phyloP scores from a whole-genome alignment of 2,888 invertebrate genomes.

The Julus scanicus region DNA sequence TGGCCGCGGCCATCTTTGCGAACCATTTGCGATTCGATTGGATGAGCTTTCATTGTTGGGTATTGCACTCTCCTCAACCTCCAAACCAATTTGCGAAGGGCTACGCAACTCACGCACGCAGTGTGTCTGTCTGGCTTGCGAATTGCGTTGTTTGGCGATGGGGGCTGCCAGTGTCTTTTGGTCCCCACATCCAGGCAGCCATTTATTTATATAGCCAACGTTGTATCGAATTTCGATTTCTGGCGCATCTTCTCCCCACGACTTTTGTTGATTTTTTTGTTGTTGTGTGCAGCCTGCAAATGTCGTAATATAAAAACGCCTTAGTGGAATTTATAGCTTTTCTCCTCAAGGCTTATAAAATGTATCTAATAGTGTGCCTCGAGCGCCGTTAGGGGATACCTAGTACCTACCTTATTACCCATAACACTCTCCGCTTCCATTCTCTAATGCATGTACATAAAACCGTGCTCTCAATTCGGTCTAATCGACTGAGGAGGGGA shows the following conservation, averaged over 20 bases:
- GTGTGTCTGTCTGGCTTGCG: no score
- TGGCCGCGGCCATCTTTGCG: no score
- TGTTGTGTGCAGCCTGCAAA: conserved; percentile 9
- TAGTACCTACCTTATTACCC: conserved; percentile 39
- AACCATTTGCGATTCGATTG: no score
- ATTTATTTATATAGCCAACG: not conserved
- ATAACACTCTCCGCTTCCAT: conserved; percentile 14
- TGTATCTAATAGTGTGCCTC: conserved; percentile 10
- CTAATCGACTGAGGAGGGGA: not conserved
- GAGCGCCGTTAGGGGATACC: conserved; percentile 37
- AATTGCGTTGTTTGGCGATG: not conserved
- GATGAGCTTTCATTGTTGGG: no score
- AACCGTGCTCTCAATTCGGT: not conserved
- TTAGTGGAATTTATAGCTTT: conserved; percentile 30
- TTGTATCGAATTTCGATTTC: conserved; percentile 29
- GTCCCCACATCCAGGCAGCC: not conserved
- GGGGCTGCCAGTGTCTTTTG: no score
- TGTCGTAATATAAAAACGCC: conserved; percentile 21
- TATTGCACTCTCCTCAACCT: no score
- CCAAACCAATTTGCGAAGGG: not conserved
- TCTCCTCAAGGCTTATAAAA: conserved; percentile 41
- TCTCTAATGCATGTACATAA: not conserved
- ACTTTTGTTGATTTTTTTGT: conserved; percentile 27
- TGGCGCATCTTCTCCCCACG: conserved; percentile 18
- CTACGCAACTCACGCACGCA: not conserved